Evolutionary conservation across 1,140 invertebrate genomes (phyloP), one percentile per base, ranked within the genome.

Genomic region (Cyclargus thomasi): DNA sequence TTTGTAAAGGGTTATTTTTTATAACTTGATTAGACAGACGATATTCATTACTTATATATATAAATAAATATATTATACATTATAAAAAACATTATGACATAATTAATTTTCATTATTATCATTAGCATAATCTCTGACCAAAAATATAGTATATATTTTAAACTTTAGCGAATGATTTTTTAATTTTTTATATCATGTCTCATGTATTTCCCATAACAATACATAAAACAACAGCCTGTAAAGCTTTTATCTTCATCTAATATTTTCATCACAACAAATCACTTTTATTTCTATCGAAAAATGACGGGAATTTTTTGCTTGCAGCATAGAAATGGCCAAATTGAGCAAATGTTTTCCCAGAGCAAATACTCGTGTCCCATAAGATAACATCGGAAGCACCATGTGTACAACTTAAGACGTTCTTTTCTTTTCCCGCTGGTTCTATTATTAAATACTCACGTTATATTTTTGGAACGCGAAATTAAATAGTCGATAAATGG

Each of bases 391-490:
- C 14, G 39, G 14, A 47, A 47, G 39, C 39, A 47, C 39, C 39
- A 47, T 47, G 39, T 47, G 39, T 47, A 47, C 39, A 47, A 47
- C 39, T 47, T 47, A 47, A 47, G 39, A 47, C 39, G 39, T 47
- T 47, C 39, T 47, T 47, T 47, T 0, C 14, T 14, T 47, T 47
- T 47, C 39, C 14, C 39, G 14, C 14, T 8, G 39, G 6, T 11
- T 47, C 39, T 16, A 47, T 47, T 47, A 47, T 47, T 11, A 14
- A 47, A 47, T 8, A 39, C 11, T 47, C 1, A 47, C 14, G 11
- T 47, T 0, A 47, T 47, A 47, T 47, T 16, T 47, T 47, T 16
- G 39, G 2, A 47, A 16, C 14, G 14, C 14, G 14, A 47, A 47
- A 47, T 47, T 14, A 47, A 47, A 47, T 39, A 39, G 11, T 39